Evolutionary conservation across 2,888 invertebrate genomes (phyloP), one percentile per base, ranked within the genome.

Genomic region (Cataglyphis albicans): DNA sequence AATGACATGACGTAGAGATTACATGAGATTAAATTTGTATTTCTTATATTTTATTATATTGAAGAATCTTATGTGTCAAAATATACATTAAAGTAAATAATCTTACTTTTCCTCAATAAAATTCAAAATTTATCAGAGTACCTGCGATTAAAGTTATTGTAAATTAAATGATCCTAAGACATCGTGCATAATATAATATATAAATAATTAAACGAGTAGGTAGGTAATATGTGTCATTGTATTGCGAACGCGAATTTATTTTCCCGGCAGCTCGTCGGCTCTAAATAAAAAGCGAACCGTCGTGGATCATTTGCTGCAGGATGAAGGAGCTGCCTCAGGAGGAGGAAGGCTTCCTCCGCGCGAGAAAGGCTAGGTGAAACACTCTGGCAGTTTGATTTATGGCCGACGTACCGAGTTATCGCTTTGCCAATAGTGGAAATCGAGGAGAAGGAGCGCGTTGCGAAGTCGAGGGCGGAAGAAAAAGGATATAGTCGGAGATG

Each of bases 331-430:
- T 85, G 84, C 83, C 78, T 52, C 70, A 38, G 32, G 52, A 68
- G 81, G 80, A 78, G 84, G 85, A 82, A 86, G 21, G 85, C 81
- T 89, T 86, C 83, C 81, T 86, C 72, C 67, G 82, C 65, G 83
- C 74, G 83, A 82, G 85, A 87, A 88, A 91, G 90, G 86, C 88
- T 90, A 88, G 89, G 90, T 87, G 92, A 90, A 88, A 91, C 90
- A 88, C 90, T 91, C 91, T 91, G 92, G 90, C 91, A 90, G 92
- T 92, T 93, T 94, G 93, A 94, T 94, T 93, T 93, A 94, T 93
- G 92, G 92, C 87, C 91, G 93, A 93, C 92, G 92, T 92, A 91
- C 91, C 93, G 92, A 94, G 93, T 94, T 94, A 94, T 94, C 93
- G 94, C 93, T 94, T 93, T 93, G 92, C 93, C 94, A 93, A 94